These are phyloP conservation scores for Hydropsyche betteni DNA, from an alignment of 2,888 invertebrate genomes.

Conservation along the genomic window DNA sequence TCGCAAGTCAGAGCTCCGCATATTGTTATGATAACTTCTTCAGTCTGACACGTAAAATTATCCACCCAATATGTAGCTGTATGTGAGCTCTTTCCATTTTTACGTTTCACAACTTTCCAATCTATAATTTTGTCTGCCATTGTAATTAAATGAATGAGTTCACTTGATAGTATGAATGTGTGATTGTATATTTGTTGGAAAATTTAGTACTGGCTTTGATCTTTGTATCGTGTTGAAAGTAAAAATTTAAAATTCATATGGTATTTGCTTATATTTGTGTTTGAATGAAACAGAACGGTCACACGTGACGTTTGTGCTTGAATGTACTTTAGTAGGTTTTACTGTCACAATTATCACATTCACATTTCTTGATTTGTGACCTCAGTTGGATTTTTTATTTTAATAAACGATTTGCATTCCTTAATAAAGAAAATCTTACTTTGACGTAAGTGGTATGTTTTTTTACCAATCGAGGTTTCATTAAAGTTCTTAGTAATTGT, in stretches of 20 bases:
- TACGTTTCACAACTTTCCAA: constrained; percentile 36
- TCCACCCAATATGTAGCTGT: constrained; percentile 26
- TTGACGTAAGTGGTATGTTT: constrained; percentile 16
- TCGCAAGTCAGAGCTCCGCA: constrained; percentile 34
- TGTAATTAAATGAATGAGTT: constrained; percentile 30
- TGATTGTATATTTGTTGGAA: constrained; percentile 27
- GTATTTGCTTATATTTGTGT: constrained; percentile 37
- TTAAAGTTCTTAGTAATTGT: neutral
- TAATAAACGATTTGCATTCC: constrained; percentile 39
- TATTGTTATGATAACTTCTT: constrained; percentile 24
- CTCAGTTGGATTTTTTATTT: constrained; percentile 30
- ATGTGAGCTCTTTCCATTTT: constrained; percentile 35
- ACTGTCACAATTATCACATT: constrained; percentile 32
- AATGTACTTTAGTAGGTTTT: constrained; percentile 24
- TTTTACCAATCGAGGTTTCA: constrained; percentile 10
- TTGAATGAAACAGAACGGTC: constrained; percentile 32
- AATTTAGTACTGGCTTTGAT: constrained; percentile 39
- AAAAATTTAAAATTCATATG: constrained; percentile 33
- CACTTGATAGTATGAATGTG: constrained; percentile 28
- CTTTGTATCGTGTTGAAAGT: constrained; percentile 40
- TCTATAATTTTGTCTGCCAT: constrained; percentile 30
- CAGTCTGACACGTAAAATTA: constrained; percentile 29
- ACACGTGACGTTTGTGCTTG: constrained; percentile 36
- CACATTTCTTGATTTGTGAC: constrained; percentile 16
- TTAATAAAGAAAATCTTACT: constrained; percentile 34